Percentiles rank a stretch among this genome's conserved stretches.
Evolutionary conservation across 2,113 vertebrate species (phyloP).

Genomic region (Daboia siamensis): DNA sequence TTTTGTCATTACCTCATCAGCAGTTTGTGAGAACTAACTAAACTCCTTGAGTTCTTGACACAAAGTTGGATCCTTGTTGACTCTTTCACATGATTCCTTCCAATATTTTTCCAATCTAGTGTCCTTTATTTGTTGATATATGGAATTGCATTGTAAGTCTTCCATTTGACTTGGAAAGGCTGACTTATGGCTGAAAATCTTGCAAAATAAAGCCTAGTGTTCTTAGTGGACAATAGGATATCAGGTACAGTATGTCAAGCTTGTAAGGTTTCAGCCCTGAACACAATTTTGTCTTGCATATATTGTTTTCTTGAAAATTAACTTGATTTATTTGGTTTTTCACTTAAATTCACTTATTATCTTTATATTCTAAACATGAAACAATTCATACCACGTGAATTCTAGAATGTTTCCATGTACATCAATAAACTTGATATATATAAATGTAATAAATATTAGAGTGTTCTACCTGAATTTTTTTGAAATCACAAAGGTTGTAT

Average conservation of each 20-base stretch:
- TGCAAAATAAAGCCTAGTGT: neutral
- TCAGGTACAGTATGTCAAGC: neutral
- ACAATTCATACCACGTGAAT: constrained; percentile 19
- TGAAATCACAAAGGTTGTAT: constrained; percentile 44
- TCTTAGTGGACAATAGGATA: neutral
- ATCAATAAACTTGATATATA: constrained; percentile 14
- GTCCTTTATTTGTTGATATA: neutral
- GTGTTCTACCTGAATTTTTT: constrained; percentile 59
- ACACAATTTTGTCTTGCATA: neutral
- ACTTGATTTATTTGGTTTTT: neutral
- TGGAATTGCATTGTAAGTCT: neutral
- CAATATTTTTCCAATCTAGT: neutral
- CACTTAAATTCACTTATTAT: neutral
- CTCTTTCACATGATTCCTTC: neutral
- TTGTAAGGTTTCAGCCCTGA: neutral
- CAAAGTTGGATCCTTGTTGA: neutral
- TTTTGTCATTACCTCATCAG: neutral
- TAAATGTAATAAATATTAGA: constrained; percentile 26
- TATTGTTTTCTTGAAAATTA: neutral
- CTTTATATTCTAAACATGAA: neutral
- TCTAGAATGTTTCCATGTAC: constrained; percentile 9
- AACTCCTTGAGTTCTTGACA: neutral
- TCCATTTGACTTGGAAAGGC: neutral
- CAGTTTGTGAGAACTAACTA: neutral
- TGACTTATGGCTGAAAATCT: neutral